Evolutionary conservation across 2,888 invertebrate species (phyloP).

Genomic region (Polietes domitor): DNA sequence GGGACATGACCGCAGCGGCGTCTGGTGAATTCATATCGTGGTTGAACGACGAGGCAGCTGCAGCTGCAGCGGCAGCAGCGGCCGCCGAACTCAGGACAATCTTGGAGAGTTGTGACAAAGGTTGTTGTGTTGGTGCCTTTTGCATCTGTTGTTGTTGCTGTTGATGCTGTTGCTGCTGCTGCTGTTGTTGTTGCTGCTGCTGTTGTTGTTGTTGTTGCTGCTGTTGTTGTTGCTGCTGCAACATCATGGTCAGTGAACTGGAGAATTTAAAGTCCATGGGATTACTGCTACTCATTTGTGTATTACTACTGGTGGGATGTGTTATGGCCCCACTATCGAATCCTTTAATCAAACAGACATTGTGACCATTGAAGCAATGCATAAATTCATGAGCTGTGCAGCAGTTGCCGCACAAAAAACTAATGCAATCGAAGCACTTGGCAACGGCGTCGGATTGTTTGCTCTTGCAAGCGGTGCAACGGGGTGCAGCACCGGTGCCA

Average conservation of each 20-base stretch:
- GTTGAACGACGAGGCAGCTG: constrained; percentile 50
- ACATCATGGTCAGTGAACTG: constrained; percentile 78
- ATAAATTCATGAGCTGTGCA: constrained; percentile 99
- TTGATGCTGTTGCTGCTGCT: constrained; percentile 51
- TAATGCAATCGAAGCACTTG: constrained; percentile 97
- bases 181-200: constrained; percentile 66
- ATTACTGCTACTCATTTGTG: constrained; percentile 69
- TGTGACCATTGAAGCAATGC: constrained; percentile 99
- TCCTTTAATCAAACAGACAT: constrained; percentile 85
- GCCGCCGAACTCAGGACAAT: constrained; percentile 73
- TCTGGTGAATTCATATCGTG: constrained; percentile 57
- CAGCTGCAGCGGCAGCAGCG: constrained; percentile 66
- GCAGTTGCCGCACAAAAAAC: constrained; percentile 97
- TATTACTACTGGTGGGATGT: constrained; percentile 47
- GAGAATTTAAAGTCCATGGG: constrained; percentile 73
- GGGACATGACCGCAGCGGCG: constrained; percentile 34
- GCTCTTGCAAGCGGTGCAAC: constrained; percentile 98
- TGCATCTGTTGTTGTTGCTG: constrained; percentile 61
- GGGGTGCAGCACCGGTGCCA: constrained; percentile 82
- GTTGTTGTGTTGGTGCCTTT: constrained; percentile 68
- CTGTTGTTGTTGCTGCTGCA: constrained; percentile 76
- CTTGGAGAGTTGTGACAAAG: constrained; percentile 78
- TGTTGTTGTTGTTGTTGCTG: constrained; percentile 73
- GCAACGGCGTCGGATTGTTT: constrained; percentile 97
- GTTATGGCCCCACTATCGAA: constrained; percentile 71